phyloP scores from a whole-genome alignment of 2,888 invertebrate species.

The Autographa gamma region DNA sequence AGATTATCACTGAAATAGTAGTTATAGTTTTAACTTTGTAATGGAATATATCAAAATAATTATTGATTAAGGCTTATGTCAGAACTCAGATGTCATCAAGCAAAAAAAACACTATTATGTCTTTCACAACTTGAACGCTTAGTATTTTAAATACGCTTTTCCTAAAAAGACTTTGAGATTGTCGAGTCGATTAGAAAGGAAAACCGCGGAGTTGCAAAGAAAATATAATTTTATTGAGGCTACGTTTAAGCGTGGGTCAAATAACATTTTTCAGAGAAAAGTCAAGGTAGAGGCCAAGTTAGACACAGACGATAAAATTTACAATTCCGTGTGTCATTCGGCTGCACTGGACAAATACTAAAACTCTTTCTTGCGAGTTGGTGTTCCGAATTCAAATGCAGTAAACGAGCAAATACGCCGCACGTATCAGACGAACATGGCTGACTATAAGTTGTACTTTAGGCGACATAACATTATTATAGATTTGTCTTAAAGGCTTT shows the following conservation, averaged over 20 bases:
- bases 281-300: constrained; percentile 35
- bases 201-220: background rate
- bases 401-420: constrained; percentile 73
- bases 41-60: no score
- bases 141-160: background rate
- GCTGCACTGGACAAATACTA: constrained; percentile 83
- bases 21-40: no score
- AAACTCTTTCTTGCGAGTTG: constrained; percentile 81
- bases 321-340: constrained; percentile 84
- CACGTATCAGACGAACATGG: constrained; percentile 57
- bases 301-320: constrained; percentile 83
- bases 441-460: constrained; percentile 42
- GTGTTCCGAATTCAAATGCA: constrained; percentile 77
- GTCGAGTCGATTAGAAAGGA: background rate
- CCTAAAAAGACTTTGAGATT: background rate
- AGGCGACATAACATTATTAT: no score
- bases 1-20: no score
- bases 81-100: no score
- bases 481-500: background rate
- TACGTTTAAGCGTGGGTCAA: background rate
- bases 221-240: background rate
- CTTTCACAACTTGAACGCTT: background rate
- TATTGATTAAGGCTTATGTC: no score
- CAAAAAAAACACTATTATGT: no score
- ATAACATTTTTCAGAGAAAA: constrained; percentile 10